Base-by-base conservation (phyloP, 2,797 vertebrate genomes). In the Amblyopsis hoosieri region DNA sequence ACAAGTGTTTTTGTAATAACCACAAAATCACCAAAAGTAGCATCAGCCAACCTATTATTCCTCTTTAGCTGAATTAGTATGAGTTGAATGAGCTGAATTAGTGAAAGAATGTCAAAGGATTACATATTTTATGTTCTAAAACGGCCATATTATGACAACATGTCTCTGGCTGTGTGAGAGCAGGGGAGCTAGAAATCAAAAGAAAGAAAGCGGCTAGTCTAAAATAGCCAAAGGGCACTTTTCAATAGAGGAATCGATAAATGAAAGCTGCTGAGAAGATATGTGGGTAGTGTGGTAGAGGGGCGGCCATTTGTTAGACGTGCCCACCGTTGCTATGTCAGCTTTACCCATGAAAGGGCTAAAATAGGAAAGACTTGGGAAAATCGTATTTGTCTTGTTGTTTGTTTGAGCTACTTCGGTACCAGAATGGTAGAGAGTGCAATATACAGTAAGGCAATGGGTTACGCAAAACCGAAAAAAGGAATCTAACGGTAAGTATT, bases 281-380 rank as follows among this genome's bases (percentile, higher is more conserved):
- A 47, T 58, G 64, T 76, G 74, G 72, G 66, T 63, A 75, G 61
- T 66, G 12, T 13, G 64, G 47, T 54, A 56, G 66, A 57, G 64
- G 31, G 1, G 7, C 6, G 53, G 52, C 65, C 54, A 70, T 71
- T 75, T 49, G 1, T 67, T 37, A 61, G 50, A 69, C 17, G 69
- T 60, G 50, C 47, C 53, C 15, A 57, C 31, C 13, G n/a, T 66
- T 60, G 70, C 67, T 68, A 66, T 61, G 77, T 69, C 70, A 61
- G 52, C 31, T 46, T 48, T 12, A 61, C 63, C 72, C 80, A 71
- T 76, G 75, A 83, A 87, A 90, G 87, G 87, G 87, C 84, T 89
- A 85, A 85, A 85, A 69, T 45, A 55, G 55, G 58, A 48, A 9
- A 15, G 54, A 55, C 54, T n/a, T 37, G 29, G 29, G 31, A 29